Conservation (phyloP, 2,797 vertebrate species). For the Gymnothorax reevesii region DNA sequence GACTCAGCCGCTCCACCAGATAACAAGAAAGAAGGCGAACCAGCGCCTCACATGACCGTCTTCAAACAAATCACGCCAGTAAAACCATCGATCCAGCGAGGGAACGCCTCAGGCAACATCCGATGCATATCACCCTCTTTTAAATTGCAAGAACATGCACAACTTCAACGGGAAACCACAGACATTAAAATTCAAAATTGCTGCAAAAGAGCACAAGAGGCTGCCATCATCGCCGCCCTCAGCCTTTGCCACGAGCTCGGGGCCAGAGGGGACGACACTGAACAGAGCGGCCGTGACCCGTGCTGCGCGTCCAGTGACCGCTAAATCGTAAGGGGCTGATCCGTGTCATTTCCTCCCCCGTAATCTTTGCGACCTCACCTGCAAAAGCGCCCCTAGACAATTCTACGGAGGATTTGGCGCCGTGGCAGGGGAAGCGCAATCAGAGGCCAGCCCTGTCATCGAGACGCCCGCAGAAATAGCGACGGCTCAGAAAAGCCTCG, state of each 20-base stretch:
- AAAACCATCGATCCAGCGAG: not conserved
- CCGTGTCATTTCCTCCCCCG: slow-evolving; percentile 36
- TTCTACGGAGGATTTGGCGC: not conserved
- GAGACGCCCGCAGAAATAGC: not conserved
- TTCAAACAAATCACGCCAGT: not conserved
- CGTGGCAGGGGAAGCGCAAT: not conserved
- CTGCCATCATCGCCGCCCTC: slow-evolving; percentile 24
- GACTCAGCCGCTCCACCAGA: not conserved
- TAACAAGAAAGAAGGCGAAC: not conserved
- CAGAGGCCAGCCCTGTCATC: too few relatives aligned
- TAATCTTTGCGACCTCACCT: slow-evolving; percentile 47
- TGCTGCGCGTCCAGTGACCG: slow-evolving; percentile 41
- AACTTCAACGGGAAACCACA: not conserved
- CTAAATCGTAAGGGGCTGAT: slow-evolving; percentile 45
- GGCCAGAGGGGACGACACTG: slow-evolving; percentile 29
- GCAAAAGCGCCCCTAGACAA: not conserved
- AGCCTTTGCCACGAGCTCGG: slow-evolving; percentile 32
- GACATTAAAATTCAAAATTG: not conserved
- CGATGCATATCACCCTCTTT: not conserved
- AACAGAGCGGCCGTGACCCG: slow-evolving; percentile 36
- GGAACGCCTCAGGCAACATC: not conserved
- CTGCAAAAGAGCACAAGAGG: not conserved
- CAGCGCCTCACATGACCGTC: not conserved
- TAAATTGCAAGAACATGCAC: not conserved
- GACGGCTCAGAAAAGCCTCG: not conserved